phyloP scores from a whole-genome alignment of 2,797 vertebrate genomes.

The Vultur gryphus region DNA sequence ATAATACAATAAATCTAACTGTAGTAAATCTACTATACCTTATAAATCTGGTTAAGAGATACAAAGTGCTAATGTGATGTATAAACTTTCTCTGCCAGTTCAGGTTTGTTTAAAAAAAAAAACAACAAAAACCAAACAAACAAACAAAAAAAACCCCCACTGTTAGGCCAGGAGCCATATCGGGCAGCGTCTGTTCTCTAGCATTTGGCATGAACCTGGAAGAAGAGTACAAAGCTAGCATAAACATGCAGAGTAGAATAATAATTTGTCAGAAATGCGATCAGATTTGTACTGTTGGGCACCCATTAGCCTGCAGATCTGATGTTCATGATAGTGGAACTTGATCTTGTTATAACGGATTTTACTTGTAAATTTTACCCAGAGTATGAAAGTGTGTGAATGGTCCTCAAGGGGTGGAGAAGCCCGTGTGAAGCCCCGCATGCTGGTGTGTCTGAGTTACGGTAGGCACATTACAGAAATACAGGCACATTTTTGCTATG shows the following conservation, averaged over 20 bases:
- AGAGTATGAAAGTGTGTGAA: not conserved
- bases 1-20: not conserved
- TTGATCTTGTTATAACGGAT: rapidly evolving
- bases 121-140: not conserved
- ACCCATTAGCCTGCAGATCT: not conserved
- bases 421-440: rapidly evolving
- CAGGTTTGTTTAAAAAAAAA: not conserved
- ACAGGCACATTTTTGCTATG: not conserved
- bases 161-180: not conserved
- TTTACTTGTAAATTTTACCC: not conserved
- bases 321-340: not conserved
- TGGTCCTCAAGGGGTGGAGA: not conserved
- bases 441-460: not conserved
- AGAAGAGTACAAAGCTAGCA: not conserved
- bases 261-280: not conserved
- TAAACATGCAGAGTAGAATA: not conserved
- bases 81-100: not conserved
- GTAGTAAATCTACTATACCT: not conserved
- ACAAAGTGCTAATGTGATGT: not conserved
- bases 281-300: not conserved
- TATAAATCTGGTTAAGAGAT: not conserved
- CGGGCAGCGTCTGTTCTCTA: not conserved
- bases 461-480: not conserved
- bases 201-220: not conserved
- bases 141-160: not conserved